Conservation (phyloP, 2,797 vertebrate species). For the Atherinosoma microstoma region DNA sequence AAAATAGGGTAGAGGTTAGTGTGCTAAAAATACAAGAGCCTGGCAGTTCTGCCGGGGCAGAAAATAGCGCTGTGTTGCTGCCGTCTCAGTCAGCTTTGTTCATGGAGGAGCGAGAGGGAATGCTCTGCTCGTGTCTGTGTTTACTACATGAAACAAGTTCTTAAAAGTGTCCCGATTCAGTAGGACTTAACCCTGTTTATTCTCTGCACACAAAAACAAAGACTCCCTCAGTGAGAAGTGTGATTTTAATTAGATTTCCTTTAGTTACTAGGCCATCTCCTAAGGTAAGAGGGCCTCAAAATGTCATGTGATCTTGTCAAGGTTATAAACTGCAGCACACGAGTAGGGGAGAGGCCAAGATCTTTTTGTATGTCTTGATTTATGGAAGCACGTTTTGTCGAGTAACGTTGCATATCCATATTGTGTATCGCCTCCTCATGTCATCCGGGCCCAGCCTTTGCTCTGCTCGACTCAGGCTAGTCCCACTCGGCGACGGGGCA, state of each 20-base stretch:
- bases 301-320: conserved; percentile 55
- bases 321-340: conserved; percentile 32
- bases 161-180: conserved; percentile 34
- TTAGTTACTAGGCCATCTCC: conserved; percentile 11
- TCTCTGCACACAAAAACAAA: conserved; percentile 39
- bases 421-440: conserved; percentile 40
- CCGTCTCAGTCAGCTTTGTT: conserved; percentile 59
- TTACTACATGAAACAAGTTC: conserved; percentile 26
- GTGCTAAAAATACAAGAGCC: conserved; percentile 76
- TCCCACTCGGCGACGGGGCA: conserved; percentile 48
- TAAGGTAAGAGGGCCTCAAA: conserved; percentile 33
- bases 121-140: conserved; percentile 39
- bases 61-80: conserved; percentile 73
- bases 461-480: conserved; percentile 47
- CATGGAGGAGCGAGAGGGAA: conserved; percentile 40
- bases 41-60: conserved; percentile 62
- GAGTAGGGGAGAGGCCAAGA: conserved; percentile 26
- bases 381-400: conserved; percentile 44
- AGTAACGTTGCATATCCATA: conserved; percentile 61
- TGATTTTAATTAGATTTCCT: conserved; percentile 52
- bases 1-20: conserved; percentile 80
- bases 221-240: conserved; percentile 22
- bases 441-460: conserved; percentile 18
- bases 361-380: conserved; percentile 52
- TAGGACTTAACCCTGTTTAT: conserved; percentile 28